Percentiles rank a stretch among this genome's conserved stretches.
Evolutionary conservation across 2,113 vertebrate species (phyloP).

Genomic region (Ranitomeya imitator): DNA sequence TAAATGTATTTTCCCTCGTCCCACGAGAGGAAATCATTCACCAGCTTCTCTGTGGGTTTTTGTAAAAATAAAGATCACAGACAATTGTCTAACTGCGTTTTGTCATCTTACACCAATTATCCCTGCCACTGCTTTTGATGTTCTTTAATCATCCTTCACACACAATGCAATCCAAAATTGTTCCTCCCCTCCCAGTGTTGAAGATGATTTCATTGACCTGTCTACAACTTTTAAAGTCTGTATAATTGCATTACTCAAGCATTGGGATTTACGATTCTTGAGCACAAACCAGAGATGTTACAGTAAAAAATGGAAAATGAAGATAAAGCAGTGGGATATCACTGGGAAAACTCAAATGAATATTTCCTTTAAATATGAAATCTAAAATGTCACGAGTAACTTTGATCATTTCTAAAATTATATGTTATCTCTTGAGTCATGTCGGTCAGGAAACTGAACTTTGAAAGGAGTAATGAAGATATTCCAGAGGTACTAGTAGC

Average conservation of each 20-base stretch:
- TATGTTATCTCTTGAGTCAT: not conserved
- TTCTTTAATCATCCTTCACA: conserved; percentile 51
- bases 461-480: not conserved
- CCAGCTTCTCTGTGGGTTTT: not conserved
- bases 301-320: not conserved
- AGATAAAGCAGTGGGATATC: not conserved
- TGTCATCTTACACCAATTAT: conserved; percentile 51
- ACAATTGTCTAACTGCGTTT: conserved; percentile 39
- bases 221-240: conserved; percentile 48
- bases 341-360: not conserved
- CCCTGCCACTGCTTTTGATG: conserved; percentile 29
- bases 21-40: conserved; percentile 10
- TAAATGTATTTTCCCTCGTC: not conserved
- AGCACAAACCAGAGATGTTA: not conserved
- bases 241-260: not conserved
- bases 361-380: not conserved
- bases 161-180: conserved; percentile 25
- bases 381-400: not conserved
- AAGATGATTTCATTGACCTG: conserved; percentile 49
- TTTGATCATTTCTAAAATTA: not conserved
- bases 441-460: not conserved
- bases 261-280: not conserved
- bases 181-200: conserved; percentile 25
- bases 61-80: conserved; percentile 42
- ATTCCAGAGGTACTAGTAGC: not conserved